These are phyloP conservation scores for Dicrurus megarhynchus DNA, from an alignment of 2,113 vertebrate genomes.

Conservation along the genomic window DNA sequence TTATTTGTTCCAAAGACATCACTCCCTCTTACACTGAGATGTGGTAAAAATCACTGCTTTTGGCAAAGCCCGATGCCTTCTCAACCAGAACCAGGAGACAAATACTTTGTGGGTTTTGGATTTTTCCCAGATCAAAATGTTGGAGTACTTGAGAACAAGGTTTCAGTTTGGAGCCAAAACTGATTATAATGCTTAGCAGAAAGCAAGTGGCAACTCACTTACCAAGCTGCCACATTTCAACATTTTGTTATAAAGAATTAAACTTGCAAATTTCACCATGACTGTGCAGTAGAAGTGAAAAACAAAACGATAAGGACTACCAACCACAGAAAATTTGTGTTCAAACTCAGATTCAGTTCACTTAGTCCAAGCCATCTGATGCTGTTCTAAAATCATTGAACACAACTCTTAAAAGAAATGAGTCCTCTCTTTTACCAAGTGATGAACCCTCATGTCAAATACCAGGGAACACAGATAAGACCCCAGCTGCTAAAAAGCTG, in stretches of 20 bases:
- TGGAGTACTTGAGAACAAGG: background rate
- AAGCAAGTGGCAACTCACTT: constrained; percentile 14
- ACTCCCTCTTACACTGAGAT: background rate
- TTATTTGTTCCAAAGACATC: background rate
- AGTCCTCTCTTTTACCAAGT: background rate
- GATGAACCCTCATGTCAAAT: background rate
- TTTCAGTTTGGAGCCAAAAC: background rate
- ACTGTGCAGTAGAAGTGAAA: background rate
- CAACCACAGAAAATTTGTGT: background rate
- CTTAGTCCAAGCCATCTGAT: background rate
- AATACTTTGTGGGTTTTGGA: background rate
- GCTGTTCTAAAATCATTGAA: background rate
- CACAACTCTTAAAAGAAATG: background rate
- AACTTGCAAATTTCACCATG: constrained; percentile 43
- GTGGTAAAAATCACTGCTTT: background rate
- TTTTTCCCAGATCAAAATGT: constrained; percentile 2
- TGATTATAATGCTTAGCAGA: background rate
- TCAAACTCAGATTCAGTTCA: background rate
- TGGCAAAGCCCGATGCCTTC: background rate
- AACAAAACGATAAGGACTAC: background rate
- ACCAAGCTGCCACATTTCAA: constrained; percentile 11
- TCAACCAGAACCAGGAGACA: background rate
- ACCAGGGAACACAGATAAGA: background rate
- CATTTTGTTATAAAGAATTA: constrained; percentile 28
- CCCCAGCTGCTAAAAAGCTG: background rate